Evolutionary conservation across 2,888 invertebrate genomes (phyloP).

Genomic region (Adelognathus sp.): DNA sequence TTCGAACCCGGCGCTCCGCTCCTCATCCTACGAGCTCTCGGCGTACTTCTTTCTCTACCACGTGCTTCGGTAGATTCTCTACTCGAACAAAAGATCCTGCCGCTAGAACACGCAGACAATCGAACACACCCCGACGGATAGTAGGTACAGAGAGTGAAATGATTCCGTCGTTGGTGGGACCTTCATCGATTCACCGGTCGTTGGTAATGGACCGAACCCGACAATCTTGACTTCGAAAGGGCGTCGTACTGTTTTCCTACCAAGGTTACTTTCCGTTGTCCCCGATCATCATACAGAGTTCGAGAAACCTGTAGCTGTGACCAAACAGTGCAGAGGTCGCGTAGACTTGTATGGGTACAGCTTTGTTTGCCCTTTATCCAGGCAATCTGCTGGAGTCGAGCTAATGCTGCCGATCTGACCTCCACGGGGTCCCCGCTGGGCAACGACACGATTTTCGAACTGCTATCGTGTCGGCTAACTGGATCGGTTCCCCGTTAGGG

Average conservation of each 20-base stretch:
- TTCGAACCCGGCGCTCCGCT: background rate
- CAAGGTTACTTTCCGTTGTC: background rate
- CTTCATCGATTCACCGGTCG: background rate
- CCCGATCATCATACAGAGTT: background rate
- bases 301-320: background rate
- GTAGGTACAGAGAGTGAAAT: background rate
- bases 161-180: background rate
- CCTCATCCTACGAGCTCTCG: background rate
- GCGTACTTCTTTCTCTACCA: background rate
- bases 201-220: background rate
- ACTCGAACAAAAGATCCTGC: constrained; percentile 19
- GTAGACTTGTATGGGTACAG: too few relatives aligned
- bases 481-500: too few relatives aligned
- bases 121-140: constrained; percentile 21
- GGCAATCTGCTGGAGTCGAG: too few relatives aligned
- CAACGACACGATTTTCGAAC: too few relatives aligned
- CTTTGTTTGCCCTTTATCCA: too few relatives aligned
- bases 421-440: too few relatives aligned
- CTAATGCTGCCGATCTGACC: too few relatives aligned
- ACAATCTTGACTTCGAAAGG: constrained; percentile 38
- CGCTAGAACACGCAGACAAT: constrained; percentile 40
- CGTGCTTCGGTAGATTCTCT: background rate
- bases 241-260: background rate
- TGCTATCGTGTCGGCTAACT: too few relatives aligned
- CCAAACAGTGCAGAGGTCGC: too few relatives aligned